phyloP scores from a whole-genome alignment of 1,140 invertebrate species.

The Muscidifurax raptorellus region DNA sequence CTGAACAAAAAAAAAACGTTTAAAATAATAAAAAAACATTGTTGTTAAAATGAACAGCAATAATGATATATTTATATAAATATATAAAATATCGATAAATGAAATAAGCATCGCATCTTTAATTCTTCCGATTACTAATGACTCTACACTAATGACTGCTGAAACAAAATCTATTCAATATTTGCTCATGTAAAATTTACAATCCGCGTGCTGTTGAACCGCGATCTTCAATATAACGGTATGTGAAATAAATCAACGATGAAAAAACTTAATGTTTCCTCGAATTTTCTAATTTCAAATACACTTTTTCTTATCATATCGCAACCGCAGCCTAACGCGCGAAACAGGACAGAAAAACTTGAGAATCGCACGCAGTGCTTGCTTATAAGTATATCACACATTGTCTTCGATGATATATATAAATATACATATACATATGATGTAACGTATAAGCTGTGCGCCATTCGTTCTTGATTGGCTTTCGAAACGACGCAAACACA shows the following conservation, averaged over 20 bases:
- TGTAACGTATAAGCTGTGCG: background rate
- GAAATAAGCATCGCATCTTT: background rate
- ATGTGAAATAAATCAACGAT: no score
- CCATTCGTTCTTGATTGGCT: background rate
- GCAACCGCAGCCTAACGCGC: background rate
- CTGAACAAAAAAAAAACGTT: background rate
- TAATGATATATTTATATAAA: slow-evolving; percentile 22
- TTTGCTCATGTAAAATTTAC: no score
- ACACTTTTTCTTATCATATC: slow-evolving; percentile 18
- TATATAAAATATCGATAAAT: background rate
- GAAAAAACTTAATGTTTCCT: no score
- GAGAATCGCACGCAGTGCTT: no score
- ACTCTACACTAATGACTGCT: no score
- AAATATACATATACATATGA: background rate
- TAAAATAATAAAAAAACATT: background rate
- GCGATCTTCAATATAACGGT: no score
- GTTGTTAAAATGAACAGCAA: background rate
- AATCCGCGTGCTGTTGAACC: no score
- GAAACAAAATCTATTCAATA: no score
- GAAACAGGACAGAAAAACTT: background rate
- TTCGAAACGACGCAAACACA: background rate
- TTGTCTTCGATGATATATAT: background rate
- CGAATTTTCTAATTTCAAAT: slow-evolving; percentile 32
- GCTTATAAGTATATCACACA: background rate
- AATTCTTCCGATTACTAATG: no score